Conservation (phyloP, 2,888 invertebrate genomes). For the Morpho achilles region DNA sequence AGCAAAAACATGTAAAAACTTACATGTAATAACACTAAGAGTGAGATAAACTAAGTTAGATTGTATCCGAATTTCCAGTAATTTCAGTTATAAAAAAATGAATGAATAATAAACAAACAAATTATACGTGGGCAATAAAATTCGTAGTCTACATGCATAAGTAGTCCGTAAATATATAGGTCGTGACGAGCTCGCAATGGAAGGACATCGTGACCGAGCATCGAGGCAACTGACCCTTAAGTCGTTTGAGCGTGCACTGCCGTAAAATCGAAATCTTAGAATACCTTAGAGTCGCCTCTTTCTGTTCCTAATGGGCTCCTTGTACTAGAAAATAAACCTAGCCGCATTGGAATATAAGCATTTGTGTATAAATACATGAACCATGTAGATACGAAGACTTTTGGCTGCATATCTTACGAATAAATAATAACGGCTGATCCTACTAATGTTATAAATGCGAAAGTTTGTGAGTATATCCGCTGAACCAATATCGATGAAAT, state of each 20-base stretch:
- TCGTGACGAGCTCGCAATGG: slow-evolving; percentile 59
- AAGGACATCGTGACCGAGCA: slow-evolving; percentile 65
- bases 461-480: no score
- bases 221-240: slow-evolving; percentile 64
- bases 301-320: slow-evolving; percentile 13
- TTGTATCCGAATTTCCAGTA: no score
- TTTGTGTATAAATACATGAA: neutral
- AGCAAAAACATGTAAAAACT: no score
- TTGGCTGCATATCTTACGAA: no score
- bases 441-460: no score
- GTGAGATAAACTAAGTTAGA: no score
- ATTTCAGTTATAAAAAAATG: neutral
- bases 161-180: slow-evolving; percentile 66
- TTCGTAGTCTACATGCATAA: slow-evolving; percentile 24
- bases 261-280: slow-evolving; percentile 44
- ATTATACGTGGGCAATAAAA: slow-evolving; percentile 2
- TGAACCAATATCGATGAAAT: no score
- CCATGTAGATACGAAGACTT: no score
- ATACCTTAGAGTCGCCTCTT: slow-evolving; percentile 13
- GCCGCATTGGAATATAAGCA: neutral
- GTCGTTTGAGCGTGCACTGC: slow-evolving; percentile 51
- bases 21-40: no score
- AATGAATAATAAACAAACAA: neutral
- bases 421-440: no score
- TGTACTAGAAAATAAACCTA: slow-evolving; percentile 2